A percentile compares a stretch with the other conserved stretches of the same genome.
phyloP scores from a whole-genome alignment of 2,113 vertebrate species.

The Tachuris rubrigastra region DNA sequence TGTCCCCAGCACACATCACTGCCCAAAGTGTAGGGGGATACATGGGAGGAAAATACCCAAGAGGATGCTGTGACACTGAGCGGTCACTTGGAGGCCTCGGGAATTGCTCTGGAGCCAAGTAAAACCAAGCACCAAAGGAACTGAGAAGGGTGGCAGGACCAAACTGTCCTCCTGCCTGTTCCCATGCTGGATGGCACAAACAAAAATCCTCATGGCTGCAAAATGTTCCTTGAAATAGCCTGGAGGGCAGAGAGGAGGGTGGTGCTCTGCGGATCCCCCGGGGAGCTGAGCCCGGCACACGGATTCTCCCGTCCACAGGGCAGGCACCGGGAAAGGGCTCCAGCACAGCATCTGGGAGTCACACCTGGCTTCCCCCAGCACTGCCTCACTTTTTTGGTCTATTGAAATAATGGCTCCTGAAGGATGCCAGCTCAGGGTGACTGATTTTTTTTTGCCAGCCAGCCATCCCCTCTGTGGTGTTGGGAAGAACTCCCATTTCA shows the following conservation, averaged over 20 bases:
- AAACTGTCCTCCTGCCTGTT: neutral
- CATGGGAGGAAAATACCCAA: neutral
- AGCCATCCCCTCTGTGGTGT: neutral
- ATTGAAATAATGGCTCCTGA: neutral
- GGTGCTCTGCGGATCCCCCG: neutral
- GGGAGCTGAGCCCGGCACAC: rapidly evolving
- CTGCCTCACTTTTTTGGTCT: neutral
- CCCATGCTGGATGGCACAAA: neutral
- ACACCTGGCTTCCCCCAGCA: neutral
- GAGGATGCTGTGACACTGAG: neutral
- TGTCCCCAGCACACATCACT: neutral
- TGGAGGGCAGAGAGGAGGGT: neutral
- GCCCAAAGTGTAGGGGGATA: neutral
- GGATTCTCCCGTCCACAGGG: neutral
- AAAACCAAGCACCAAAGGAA: neutral
- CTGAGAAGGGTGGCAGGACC: neutral
- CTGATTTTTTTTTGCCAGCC: neutral
- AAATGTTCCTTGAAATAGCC: neutral
- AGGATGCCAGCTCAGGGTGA: neutral
- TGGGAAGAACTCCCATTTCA: neutral
- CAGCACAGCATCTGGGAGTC: neutral
- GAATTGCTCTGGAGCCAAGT: neutral
- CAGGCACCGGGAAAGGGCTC: rapidly evolving
- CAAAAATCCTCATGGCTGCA: neutral
- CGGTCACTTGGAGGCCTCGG: rapidly evolving